Evolutionary conservation across 1,140 invertebrate species (phyloP).

Genomic region (Hesperophylax magnus): DNA sequence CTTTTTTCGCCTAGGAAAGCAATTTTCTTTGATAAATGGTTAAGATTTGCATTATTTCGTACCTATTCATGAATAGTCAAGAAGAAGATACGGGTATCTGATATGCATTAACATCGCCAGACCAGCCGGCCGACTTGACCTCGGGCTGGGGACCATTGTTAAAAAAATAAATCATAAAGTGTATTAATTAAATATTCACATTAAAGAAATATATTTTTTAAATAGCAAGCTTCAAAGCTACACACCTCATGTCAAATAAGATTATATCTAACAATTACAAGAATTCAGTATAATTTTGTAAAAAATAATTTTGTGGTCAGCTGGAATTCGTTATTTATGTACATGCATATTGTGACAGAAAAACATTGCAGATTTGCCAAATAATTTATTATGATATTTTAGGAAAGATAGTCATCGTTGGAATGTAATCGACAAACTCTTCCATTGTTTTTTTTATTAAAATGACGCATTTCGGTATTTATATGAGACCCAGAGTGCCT

Average conservation of each 20-base stretch:
- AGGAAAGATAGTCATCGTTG: too few relatives aligned
- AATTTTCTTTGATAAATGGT: slow-evolving; percentile 35
- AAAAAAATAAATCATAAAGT: slow-evolving; percentile 1
- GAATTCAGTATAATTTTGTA: too few relatives aligned
- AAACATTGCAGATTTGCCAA: background rate
- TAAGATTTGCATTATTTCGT: slow-evolving; percentile 5
- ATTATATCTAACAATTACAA: too few relatives aligned
- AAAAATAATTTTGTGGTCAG: background rate
- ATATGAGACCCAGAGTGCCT: background rate
- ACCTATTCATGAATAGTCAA: background rate
- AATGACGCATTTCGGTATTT: background rate
- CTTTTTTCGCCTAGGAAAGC: slow-evolving; percentile 15
- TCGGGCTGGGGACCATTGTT: background rate
- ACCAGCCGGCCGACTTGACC: background rate
- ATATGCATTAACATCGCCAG: background rate
- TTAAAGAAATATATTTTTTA: background rate
- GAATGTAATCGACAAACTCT: background rate
- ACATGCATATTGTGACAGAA: too few relatives aligned
- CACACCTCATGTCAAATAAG: too few relatives aligned
- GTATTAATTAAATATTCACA: too few relatives aligned
- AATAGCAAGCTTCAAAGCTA: background rate
- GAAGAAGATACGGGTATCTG: background rate
- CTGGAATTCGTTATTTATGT: too few relatives aligned
- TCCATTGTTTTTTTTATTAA: slow-evolving; percentile 2
- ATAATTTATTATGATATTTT: too few relatives aligned